These are phyloP conservation scores for Vireo altiloquus DNA, from an alignment of 2,113 vertebrate genomes.

Conservation along the genomic window DNA sequence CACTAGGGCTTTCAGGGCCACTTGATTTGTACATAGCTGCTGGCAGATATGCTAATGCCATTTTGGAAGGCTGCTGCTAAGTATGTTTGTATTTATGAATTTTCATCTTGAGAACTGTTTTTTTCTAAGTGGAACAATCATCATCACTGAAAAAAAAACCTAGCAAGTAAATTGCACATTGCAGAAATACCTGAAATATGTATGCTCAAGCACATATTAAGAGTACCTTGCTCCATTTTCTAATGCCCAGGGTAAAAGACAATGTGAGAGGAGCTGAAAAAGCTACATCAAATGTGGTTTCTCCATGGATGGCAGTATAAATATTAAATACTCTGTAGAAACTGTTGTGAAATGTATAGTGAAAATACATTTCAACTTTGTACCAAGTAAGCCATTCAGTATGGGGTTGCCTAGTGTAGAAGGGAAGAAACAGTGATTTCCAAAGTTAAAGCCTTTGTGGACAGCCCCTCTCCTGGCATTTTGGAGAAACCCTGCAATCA, in stretches of 20 bases:
- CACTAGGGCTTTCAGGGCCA: background rate
- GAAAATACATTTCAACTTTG: background rate
- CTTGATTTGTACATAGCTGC: background rate
- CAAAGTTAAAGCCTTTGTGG: background rate
- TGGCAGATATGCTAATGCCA: background rate
- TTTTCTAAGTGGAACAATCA: background rate
- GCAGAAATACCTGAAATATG: background rate
- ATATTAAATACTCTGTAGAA: background rate
- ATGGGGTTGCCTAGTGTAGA: background rate
- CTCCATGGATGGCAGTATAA: background rate
- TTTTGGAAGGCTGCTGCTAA: background rate
- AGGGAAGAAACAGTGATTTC: background rate
- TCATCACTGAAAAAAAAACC: background rate
- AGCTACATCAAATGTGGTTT: background rate
- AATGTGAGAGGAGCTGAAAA: background rate
- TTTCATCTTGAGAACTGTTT: background rate
- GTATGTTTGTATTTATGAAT: background rate
- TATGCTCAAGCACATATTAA: background rate
- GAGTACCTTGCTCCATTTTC: background rate
- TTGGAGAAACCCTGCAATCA: background rate
- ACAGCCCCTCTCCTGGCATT: background rate
- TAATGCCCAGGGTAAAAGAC: background rate
- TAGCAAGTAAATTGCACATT: background rate
- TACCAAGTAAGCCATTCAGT: fast-evolving
- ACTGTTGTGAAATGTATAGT: background rate